These are phyloP conservation scores for Caiman crocodilus DNA, from an alignment of 2,797 vertebrate genomes.

Conservation along the genomic window DNA sequence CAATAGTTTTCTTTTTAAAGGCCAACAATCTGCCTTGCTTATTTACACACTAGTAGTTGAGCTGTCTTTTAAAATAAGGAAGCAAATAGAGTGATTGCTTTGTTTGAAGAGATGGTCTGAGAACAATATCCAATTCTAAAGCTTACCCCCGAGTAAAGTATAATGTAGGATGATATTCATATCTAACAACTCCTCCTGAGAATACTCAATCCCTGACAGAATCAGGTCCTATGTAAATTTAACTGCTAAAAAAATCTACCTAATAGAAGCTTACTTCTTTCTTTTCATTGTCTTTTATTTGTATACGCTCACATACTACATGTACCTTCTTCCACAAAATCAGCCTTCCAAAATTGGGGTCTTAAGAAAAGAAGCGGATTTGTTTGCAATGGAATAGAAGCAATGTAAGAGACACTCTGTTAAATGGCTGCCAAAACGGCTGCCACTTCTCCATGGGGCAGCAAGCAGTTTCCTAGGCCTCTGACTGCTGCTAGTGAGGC, in stretches of 20 bases:
- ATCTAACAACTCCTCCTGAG: constrained; percentile 6
- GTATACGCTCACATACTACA: background rate
- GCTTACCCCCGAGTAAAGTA: constrained; percentile 8
- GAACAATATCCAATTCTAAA: constrained; percentile 46
- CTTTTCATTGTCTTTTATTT: constrained; percentile 24
- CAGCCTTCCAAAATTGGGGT: too few species aligned
- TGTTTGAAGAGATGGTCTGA: constrained; percentile 49
- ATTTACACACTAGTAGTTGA: constrained; percentile 53
- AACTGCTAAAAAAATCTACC: constrained; percentile 14
- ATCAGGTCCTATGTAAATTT: constrained; percentile 36
- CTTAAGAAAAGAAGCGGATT: too few species aligned
- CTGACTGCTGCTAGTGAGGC: too few species aligned
- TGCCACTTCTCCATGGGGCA: too few species aligned
- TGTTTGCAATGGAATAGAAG: too few species aligned
- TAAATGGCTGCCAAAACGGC: too few species aligned
- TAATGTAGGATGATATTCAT: constrained; percentile 35
- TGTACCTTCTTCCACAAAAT: too few species aligned
- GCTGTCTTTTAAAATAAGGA: constrained; percentile 34
- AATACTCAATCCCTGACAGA: constrained; percentile 21
- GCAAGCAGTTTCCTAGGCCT: too few species aligned
- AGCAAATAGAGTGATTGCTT: background rate
- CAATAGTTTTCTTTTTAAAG: constrained; percentile 49
- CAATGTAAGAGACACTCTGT: too few species aligned
- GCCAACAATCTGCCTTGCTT: constrained; percentile 43
- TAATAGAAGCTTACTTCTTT: constrained; percentile 27